These are phyloP conservation scores for Cichlasoma orientale DNA, from an alignment of 2,797 vertebrate genomes.

Conservation along the genomic window DNA sequence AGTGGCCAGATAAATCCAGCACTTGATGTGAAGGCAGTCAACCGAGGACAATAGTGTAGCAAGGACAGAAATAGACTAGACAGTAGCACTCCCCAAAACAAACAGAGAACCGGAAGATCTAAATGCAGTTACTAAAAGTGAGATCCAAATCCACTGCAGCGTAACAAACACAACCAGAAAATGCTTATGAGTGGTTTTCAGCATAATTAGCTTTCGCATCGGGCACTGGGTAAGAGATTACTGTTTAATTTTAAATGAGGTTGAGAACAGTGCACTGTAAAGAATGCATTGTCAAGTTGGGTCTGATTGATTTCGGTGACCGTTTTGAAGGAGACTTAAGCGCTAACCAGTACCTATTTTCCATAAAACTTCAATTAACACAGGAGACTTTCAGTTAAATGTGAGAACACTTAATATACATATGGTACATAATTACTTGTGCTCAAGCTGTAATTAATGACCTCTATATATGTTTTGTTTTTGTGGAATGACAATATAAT, in stretches of 20 bases:
- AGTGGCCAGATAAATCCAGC: slow-evolving; percentile 75
- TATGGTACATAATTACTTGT: background rate
- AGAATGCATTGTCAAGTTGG: slow-evolving; percentile 20
- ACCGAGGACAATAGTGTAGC: slow-evolving; percentile 72
- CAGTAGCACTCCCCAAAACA: slow-evolving; percentile 61
- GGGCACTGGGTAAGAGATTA: slow-evolving; percentile 45
- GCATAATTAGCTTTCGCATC: slow-evolving; percentile 53
- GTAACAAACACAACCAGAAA: slow-evolving; percentile 37
- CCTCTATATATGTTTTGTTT: background rate
- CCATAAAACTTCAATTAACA: background rate
- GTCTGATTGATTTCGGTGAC: slow-evolving; percentile 37
- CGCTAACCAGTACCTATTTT: slow-evolving; percentile 8
- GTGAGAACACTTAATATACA: background rate
- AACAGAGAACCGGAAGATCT: slow-evolving; percentile 61
- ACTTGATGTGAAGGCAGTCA: slow-evolving; percentile 76
- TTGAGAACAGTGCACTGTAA: slow-evolving; percentile 30
- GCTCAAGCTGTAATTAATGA: background rate
- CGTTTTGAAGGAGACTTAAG: slow-evolving; percentile 19
- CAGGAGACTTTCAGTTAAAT: background rate
- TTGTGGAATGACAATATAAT: background rate
- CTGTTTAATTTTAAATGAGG: slow-evolving; percentile 45
- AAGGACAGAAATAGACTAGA: slow-evolving; percentile 77
- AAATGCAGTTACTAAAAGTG: slow-evolving; percentile 46
- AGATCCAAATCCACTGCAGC: slow-evolving; percentile 43
- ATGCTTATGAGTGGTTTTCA: slow-evolving; percentile 50